Percentiles rank a stretch among this genome's conserved stretches.
Conservation (phyloP, 2,888 invertebrate species). For the Amphimallon solstitiale region DNA sequence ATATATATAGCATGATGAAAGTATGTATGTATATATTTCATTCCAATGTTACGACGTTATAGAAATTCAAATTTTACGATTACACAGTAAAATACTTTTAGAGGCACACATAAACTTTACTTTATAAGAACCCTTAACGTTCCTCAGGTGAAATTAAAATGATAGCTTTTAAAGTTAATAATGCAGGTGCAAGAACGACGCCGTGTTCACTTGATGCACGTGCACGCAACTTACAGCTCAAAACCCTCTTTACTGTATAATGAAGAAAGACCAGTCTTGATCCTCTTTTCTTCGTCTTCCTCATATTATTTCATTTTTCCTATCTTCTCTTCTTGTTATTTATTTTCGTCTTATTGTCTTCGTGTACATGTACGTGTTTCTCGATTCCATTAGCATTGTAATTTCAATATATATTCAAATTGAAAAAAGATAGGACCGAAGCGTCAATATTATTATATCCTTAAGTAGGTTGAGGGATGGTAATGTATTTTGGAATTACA, state of each 20-base stretch:
- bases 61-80: slow-evolving; percentile 12
- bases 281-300: slow-evolving; percentile 1
- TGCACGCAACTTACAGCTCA: slow-evolving; percentile 16
- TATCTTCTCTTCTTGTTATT: neutral
- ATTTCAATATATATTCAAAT: slow-evolving; percentile 21
- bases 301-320: neutral
- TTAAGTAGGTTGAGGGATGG: neutral
- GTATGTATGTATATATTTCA: no score
- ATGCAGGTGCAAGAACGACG: slow-evolving; percentile 28
- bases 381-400: slow-evolving; percentile 11
- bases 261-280: slow-evolving; percentile 20
- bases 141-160: slow-evolving; percentile 28
- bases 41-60: no score
- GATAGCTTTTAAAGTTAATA: slow-evolving; percentile 34
- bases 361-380: neutral
- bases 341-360: no score
- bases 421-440: neutral
- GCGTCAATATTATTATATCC: neutral
- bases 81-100: neutral
- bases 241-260: slow-evolving; percentile 13
- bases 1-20: no score
- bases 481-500: neutral
- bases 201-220: slow-evolving; percentile 31
- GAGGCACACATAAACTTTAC: slow-evolving; percentile 3
- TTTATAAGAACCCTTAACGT: neutral